Evolutionary conservation across 2,797 vertebrate genomes (phyloP).

Genomic region (Avahi laniger): DNA sequence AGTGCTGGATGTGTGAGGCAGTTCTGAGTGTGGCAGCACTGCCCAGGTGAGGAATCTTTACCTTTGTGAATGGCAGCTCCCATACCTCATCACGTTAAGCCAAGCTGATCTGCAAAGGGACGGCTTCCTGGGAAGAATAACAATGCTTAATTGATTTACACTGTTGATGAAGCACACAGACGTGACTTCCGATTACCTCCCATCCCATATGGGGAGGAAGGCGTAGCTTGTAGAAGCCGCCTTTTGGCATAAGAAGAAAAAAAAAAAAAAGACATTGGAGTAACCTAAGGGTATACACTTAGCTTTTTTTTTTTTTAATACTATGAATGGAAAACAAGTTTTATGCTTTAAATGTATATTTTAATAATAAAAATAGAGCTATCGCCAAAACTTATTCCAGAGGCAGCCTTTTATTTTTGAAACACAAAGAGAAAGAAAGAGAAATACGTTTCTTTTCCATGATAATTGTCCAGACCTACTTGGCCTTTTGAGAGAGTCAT

Average conservation of each 20-base stretch:
- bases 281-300: neutral
- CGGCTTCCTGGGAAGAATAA: neutral
- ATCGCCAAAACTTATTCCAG: neutral
- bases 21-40: neutral
- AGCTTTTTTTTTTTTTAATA: neutral
- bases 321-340: neutral
- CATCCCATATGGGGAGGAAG: neutral
- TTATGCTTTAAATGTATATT: constrained; percentile 12
- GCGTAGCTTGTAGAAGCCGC: neutral
- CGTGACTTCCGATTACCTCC: neutral
- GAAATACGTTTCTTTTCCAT: neutral
- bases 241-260: constrained; percentile 22
- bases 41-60: constrained; percentile 4
- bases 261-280: neutral
- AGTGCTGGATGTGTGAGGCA: neutral
- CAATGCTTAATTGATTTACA: constrained; percentile 44
- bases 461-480: neutral
- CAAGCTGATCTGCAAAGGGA: neutral
- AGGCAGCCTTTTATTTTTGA: constrained; percentile 4
- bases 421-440: neutral
- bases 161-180: neutral
- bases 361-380: constrained; percentile 35
- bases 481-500: neutral
- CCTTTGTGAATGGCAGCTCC: constrained; percentile 1
- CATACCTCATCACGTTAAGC: neutral